Evolutionary conservation across 2,113 vertebrate genomes (phyloP).

Genomic region (Plecotus auritus): DNA sequence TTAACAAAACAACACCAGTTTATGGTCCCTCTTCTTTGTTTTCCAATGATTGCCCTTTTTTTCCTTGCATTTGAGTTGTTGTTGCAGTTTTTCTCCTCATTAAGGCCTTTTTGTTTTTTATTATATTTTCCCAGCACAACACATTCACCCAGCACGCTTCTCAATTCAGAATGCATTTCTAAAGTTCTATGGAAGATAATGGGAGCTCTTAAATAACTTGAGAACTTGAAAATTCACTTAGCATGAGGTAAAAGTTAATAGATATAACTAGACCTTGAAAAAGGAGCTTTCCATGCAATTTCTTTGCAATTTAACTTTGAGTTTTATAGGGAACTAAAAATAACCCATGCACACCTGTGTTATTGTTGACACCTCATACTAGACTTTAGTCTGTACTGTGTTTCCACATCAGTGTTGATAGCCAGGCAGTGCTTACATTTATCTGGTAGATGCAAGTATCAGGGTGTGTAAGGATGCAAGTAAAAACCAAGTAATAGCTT

Average conservation of each 20-base stretch:
- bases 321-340: constrained; percentile 47
- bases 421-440: constrained; percentile 6
- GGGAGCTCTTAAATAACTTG: background rate
- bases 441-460: background rate
- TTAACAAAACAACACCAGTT: background rate
- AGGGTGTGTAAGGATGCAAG: background rate
- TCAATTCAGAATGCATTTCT: background rate
- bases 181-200: background rate
- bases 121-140: background rate
- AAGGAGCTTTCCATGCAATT: background rate
- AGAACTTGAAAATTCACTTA: background rate
- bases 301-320: constrained; percentile 32
- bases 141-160: background rate
- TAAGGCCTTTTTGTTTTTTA: background rate
- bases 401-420: background rate
- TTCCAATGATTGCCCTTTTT: background rate
- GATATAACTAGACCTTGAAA: background rate
- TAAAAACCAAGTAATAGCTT: background rate
- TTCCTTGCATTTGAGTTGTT: background rate
- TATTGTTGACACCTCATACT: background rate
- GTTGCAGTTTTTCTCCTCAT: background rate
- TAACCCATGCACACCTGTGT: constrained; percentile 36
- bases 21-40: background rate
- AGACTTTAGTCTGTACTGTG: background rate
- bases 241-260: background rate